Percentiles rank a stretch among this genome's conserved stretches.
These are phyloP conservation scores for Gerris buenoi DNA, from an alignment of 1,140 invertebrate genomes.

Conservation along the genomic window DNA sequence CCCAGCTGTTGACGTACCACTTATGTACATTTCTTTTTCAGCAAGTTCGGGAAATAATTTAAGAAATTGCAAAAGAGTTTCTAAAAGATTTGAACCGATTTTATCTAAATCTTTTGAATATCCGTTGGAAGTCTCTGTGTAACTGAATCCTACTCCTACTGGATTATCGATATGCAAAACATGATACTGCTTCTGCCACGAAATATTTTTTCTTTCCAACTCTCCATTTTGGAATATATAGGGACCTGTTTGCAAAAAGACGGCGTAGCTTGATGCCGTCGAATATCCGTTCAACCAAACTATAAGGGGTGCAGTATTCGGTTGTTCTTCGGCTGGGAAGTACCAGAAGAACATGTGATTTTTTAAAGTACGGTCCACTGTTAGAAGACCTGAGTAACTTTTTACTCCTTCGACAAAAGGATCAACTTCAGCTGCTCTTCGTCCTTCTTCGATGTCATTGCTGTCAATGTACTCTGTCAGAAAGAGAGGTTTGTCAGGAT, in stretches of 20 bases:
- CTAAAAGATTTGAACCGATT: constrained; percentile 48
- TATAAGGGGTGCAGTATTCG: constrained; percentile 41
- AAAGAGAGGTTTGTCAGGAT: too few species aligned
- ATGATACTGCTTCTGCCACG: constrained; percentile 42
- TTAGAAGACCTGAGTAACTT: constrained; percentile 49
- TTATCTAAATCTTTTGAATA: neutral
- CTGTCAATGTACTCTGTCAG: constrained; percentile 17
- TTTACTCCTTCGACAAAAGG: constrained; percentile 8
- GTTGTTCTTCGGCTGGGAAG: constrained; percentile 42
- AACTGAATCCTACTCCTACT: constrained; percentile 19
- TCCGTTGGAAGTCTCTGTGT: constrained; percentile 9
- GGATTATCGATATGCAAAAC: constrained; percentile 72
- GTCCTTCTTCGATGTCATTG: constrained; percentile 11
- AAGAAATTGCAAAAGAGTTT: constrained; percentile 53
- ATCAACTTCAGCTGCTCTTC: constrained; percentile 13
- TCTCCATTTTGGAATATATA: constrained; percentile 31
- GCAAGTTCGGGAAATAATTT: constrained; percentile 35
- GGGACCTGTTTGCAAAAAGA: constrained; percentile 47
- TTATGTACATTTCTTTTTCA: constrained; percentile 23
- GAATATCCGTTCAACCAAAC: constrained; percentile 67
- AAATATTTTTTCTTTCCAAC: neutral
- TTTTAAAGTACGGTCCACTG: constrained; percentile 44
- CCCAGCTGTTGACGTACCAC: constrained; percentile 41
- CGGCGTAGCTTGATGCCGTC: constrained; percentile 47
- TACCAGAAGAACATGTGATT: constrained; percentile 63